Conservation (phyloP, 2,797 vertebrate genomes). For the Bothrops alternatus region DNA sequence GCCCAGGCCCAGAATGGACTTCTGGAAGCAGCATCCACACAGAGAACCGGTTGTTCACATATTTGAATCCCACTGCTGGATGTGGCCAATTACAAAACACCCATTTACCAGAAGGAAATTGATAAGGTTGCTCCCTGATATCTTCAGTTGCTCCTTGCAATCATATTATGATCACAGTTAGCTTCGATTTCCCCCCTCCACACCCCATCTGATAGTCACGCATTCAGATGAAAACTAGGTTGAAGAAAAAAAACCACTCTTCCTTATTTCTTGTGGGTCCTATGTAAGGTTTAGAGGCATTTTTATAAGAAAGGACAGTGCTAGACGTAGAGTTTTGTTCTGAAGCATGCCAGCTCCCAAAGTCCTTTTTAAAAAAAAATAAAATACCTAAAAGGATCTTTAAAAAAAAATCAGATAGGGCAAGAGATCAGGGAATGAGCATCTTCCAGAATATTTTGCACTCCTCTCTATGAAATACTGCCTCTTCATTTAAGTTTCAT, state of each 20-base stretch:
- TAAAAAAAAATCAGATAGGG: neutral
- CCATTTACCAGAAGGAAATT: neutral
- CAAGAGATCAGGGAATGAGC: neutral
- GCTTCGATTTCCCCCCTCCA: neutral
- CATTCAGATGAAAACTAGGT: neutral
- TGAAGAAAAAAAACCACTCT: neutral
- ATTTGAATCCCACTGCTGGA: no score
- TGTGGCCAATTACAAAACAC: neutral
- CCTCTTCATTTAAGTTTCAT: neutral
- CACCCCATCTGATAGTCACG: neutral
- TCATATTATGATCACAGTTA: neutral
- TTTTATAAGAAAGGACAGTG: neutral
- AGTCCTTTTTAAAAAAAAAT: neutral
- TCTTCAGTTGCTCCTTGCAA: neutral
- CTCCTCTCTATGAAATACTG: neutral
- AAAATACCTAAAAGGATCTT: neutral
- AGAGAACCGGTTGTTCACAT: no score
- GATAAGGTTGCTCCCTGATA: neutral
- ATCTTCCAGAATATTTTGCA: neutral
- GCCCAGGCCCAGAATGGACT: no score
- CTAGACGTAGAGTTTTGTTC: neutral
- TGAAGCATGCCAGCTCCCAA: neutral
- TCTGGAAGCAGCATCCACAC: no score
- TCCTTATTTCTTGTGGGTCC: neutral
- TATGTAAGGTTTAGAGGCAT: neutral